phyloP scores from a whole-genome alignment of 2,797 vertebrate species.

The Fratercula arctica region DNA sequence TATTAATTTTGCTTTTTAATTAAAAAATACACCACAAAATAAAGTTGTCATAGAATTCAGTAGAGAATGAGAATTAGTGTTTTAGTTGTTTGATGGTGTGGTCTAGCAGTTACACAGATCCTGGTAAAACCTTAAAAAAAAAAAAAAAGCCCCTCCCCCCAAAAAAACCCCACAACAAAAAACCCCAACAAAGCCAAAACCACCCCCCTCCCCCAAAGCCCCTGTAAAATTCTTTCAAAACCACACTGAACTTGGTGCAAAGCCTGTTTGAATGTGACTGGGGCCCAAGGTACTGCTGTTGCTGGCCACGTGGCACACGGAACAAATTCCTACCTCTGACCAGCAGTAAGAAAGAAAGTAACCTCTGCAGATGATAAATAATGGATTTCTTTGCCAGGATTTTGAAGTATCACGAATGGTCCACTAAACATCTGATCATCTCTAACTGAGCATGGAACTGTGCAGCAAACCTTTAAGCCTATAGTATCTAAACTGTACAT shows the following conservation, averaged over 20 bases:
- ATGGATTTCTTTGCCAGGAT: not conserved
- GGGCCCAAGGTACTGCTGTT: not conserved
- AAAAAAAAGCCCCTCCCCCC: not conserved
- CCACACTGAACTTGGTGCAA: not conserved
- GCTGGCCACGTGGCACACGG: not conserved
- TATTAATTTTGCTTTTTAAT: not conserved
- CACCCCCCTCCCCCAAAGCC: not conserved
- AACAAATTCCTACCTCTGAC: not conserved
- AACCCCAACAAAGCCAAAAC: not conserved
- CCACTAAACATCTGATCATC: not conserved
- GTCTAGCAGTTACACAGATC: not conserved
- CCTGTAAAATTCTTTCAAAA: not conserved
- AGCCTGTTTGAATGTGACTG: not conserved
- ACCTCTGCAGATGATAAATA: not conserved
- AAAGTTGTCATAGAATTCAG: not conserved
- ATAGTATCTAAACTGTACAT: not conserved
- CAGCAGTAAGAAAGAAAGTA: not conserved
- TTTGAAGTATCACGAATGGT: not conserved
- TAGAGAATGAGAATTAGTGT: not conserved
- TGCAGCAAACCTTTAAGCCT: not conserved
- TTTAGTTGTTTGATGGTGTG: not conserved
- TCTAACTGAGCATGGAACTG: not conserved
- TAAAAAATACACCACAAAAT: not conserved
- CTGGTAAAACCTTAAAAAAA: not conserved
- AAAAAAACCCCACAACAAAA: too few species aligned